Conservation (phyloP, 2,888 invertebrate species). For the Chouioia cunea region DNA sequence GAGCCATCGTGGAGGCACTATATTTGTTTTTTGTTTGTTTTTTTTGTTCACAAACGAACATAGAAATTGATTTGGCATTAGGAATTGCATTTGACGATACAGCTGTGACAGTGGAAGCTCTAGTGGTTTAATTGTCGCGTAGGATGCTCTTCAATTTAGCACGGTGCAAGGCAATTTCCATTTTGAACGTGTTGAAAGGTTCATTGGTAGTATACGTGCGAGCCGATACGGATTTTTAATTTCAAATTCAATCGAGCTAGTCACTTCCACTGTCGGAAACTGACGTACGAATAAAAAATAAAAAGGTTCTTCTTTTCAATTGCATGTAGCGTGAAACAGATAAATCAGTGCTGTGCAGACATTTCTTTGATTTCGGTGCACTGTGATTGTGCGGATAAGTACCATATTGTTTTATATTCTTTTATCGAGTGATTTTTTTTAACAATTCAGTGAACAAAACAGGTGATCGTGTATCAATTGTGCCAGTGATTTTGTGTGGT, state of each 20-base stretch:
- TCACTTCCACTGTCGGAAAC: constrained; percentile 14
- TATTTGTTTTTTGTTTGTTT: constrained; percentile 26
- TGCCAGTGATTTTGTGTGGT: constrained; percentile 35
- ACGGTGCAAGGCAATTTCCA: constrained; percentile 10
- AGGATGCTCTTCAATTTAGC: constrained; percentile 7
- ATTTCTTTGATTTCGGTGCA: constrained; percentile 48
- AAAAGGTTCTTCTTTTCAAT: not conserved
- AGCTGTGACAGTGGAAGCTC: not conserved
- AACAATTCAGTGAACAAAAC: constrained; percentile 25
- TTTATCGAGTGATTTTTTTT: constrained; percentile 16
- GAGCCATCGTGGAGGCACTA: constrained; percentile 92
- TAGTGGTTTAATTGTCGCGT: too few species aligned
- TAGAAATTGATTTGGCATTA: not conserved
- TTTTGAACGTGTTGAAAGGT: constrained; percentile 5
- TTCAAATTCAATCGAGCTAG: not conserved
- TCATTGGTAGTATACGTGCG: not conserved
- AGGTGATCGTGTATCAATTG: constrained; percentile 31
- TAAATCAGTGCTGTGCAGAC: constrained; percentile 63
- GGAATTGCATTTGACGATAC: not conserved
- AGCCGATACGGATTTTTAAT: not conserved
- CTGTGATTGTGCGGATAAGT: constrained; percentile 22
- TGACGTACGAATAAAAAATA: constrained; percentile 2
- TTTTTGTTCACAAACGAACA: not conserved
- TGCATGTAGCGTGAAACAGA: constrained; percentile 43
- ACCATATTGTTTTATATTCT: not conserved